Base-by-base conservation (phyloP, 1,140 invertebrate species). In the Trichonephila clavipes region DNA sequence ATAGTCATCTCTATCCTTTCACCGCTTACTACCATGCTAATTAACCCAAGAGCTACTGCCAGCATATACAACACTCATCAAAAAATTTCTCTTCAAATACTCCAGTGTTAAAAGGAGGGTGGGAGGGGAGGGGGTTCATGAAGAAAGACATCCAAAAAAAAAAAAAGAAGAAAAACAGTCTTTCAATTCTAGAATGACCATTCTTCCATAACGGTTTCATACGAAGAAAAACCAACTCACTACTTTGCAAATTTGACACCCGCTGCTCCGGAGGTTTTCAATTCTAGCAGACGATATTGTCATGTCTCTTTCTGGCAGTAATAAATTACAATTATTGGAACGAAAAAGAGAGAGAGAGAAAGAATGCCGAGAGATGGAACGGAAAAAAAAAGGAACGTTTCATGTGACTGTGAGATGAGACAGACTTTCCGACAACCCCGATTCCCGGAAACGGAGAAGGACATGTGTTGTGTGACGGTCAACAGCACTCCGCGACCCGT, bases 401-500 rank as follows among this genome's bases (percentile, higher is more conserved):
- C 62, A 64, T 19, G 21, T 40, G 72, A 77, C 72, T 40, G 28
- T 72, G 72, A 77, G 72, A 77, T 40, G 72, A 77, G 72, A 19
- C 72, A 77, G 72, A 6, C 62, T 1, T 51, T 51, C 51, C 51
- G 51, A 28, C 58, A 10, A 24, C 61, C 24, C 58, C 61, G 58
- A 72, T 64, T n/a, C 62, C 34, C 62, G 58, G 61, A 34, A 64
- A 87, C 18, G n/a, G 61, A 19, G 19, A 10, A 59, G 85, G 85
- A 62, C 61, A 62, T 87, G 85, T 61, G 85, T 62, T 87, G 59
- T 87, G 18, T 87, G 64, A 66, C 87, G 64, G 87, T 69, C 87
- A 51, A 88, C 87, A 88, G 40, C 8, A n/a, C 24, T n/a, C 64
- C 10, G 7, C 64, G 87, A 88, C 64, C 87, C 64, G 44, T 72